Base-by-base conservation (phyloP, 53 echinoderm and acorn worm genomes). In the Apostichopus leukothele region DNA sequence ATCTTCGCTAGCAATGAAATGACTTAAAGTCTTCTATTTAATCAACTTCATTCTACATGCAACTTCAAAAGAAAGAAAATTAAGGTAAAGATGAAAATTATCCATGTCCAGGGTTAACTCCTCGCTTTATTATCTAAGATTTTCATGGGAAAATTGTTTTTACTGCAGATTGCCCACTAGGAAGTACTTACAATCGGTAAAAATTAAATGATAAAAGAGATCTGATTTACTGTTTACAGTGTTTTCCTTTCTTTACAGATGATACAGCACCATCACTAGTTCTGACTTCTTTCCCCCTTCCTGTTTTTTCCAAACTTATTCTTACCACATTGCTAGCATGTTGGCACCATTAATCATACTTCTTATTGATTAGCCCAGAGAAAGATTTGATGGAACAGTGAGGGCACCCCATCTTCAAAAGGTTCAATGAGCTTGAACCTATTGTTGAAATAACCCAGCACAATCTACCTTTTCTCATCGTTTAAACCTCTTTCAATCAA, bases 1-100 rank as follows among this genome's bases (percentile, higher is more conserved):
- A 57, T 57, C 18, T 71, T 71, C n/a, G 71, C 71, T 71, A 71
- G 71, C 71, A 71, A 71, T 71, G 71, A 71, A 71, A 71, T 71
- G 71, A 18, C 14, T 71, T 16, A 19, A 16, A 71, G 71, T 71
- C 71, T 71, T 71, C 71, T 71, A 71, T 71, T 71, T 71, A 18
- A 71, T 71, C 18, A 71, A 71, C 18, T 71, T 63, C 71, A 71
- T n/a, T 71, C 71, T 71, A 71, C 71, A 71, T 71, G 71, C 71
- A 71, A n/a, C 18, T 71, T 19, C 71, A 71, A 71, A 71, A 57
- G 57, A 19, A 71, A 71, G 18, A 71, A 71, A 68, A 71, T n/a
- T 18, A 16, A n/a, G 71, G 18, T 71, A 5, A 71, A n/a, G 71
- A 19, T n/a, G 71, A 71, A 71, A 57, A 71, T 19, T n/a, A 71